These are phyloP conservation scores for Platalea minor DNA, from an alignment of 2,797 vertebrate species.

Conservation along the genomic window DNA sequence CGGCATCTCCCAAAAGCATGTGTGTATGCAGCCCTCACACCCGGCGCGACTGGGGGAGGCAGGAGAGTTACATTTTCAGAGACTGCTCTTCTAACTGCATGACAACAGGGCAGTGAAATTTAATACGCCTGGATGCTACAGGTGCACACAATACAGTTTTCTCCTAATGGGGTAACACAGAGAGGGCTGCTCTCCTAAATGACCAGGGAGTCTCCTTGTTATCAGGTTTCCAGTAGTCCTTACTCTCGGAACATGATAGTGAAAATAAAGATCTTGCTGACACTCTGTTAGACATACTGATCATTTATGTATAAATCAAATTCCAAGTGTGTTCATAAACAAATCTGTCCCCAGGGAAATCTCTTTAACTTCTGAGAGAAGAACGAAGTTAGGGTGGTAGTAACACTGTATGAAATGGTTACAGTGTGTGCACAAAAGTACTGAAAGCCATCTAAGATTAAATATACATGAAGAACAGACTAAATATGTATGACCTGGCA, in stretches of 20 bases:
- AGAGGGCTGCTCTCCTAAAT: background rate
- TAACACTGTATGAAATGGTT: background rate
- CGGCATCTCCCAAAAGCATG: accelerated
- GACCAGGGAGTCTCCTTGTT: accelerated
- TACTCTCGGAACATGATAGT: accelerated
- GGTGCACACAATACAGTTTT: background rate
- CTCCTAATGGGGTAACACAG: background rate
- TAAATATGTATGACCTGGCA: background rate
- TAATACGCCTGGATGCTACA: background rate
- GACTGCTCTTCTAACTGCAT: accelerated
- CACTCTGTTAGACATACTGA: accelerated
- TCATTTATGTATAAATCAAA: background rate
- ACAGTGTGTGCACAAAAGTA: accelerated
- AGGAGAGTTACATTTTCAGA: accelerated
- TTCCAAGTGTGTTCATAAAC: background rate
- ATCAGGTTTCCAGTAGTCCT: background rate
- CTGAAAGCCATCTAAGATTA: background rate
- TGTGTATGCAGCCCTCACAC: accelerated
- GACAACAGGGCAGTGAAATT: background rate
- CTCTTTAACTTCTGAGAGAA: background rate
- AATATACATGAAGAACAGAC: background rate
- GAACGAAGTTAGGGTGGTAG: background rate
- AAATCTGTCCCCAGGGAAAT: background rate
- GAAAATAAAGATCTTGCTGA: background rate
- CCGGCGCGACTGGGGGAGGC: accelerated